Evolutionary conservation across 2,888 invertebrate genomes (phyloP), one percentile per base, ranked within the genome.

Genomic region (Cheilosia scutellata): DNA sequence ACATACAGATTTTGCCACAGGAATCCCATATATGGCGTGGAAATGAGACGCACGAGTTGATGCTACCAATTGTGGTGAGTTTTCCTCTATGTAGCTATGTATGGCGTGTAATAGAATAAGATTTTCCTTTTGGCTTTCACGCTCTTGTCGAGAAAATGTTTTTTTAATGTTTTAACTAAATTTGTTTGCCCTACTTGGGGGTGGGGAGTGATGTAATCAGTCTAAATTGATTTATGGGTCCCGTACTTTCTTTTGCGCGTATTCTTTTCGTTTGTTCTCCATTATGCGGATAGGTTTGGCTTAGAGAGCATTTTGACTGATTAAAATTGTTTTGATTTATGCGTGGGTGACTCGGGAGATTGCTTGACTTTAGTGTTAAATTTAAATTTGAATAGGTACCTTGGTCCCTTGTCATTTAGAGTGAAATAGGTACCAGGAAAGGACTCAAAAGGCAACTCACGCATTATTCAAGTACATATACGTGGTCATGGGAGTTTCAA

Each of bases 11-110:
- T 89, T 92, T 95, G 89, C 95, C 95, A 63, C 93, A 93, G 87
- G 95, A 95, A 89, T 95, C 95, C 58, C 94, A 94, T 87, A 92
- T 95, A 88, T 95, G 95, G 95, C 94, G 95, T 58, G 95, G 95
- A 89, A 95, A 95, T 90, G 95, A 95, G 91, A 95, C 95, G 16
- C 95, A 95, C 89, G 95, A 95, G 90, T 93, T 95, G 88, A 93
- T 94, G 89, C 92, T 95, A 72, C 95, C 95, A 29, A 93, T 94
- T 90, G 94, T 94, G 93, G 95, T 95, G 93, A 95, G 94, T 93
- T 68, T 42, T 33, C 6, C 44, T 16, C 25, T n/a, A 5, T 47
- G 42, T n/a, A n/a, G n/a, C n/a, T n/a, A 20, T 27, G n/a, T 70
- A 40, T 40, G 49, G 31, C 27, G 42, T 6, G 55, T 51, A 42